Percentiles rank a stretch among this genome's conserved stretches.
Conservation (phyloP, 2,888 invertebrate species). For the Dromius quadrimaculatus region DNA sequence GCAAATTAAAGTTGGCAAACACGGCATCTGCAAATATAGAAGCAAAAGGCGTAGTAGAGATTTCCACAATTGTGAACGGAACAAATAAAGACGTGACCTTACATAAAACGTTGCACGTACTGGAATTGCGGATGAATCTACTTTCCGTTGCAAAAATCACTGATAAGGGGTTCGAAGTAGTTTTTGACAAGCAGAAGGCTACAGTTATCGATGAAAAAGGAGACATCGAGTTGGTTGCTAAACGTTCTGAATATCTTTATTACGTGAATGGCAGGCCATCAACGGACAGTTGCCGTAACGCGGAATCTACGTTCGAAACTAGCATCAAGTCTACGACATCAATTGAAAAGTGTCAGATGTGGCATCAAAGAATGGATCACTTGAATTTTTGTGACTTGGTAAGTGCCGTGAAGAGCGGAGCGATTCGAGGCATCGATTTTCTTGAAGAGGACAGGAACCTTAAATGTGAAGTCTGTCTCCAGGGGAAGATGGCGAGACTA, state of each 20-base stretch:
- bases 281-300: background rate
- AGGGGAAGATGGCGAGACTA: background rate
- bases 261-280: background rate
- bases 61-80: background rate
- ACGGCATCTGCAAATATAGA: background rate
- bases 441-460: background rate
- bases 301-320: background rate
- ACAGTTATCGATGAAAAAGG: background rate
- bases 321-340: too few relatives aligned
- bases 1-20: conserved; percentile 3
- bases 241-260: background rate
- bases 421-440: background rate
- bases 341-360: too few relatives aligned
- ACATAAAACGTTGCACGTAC: background rate
- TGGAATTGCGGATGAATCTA: background rate
- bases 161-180: background rate
- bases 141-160: background rate
- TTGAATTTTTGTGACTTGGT: background rate
- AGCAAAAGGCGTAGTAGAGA: background rate
- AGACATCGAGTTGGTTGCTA: background rate
- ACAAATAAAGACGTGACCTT: background rate
- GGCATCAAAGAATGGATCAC: background rate
- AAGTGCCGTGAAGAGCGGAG: background rate
- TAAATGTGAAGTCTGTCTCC: background rate
- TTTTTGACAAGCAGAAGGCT: background rate